phyloP scores from a whole-genome alignment of 2,113 vertebrate genomes.

The Leucopsar rothschildi region DNA sequence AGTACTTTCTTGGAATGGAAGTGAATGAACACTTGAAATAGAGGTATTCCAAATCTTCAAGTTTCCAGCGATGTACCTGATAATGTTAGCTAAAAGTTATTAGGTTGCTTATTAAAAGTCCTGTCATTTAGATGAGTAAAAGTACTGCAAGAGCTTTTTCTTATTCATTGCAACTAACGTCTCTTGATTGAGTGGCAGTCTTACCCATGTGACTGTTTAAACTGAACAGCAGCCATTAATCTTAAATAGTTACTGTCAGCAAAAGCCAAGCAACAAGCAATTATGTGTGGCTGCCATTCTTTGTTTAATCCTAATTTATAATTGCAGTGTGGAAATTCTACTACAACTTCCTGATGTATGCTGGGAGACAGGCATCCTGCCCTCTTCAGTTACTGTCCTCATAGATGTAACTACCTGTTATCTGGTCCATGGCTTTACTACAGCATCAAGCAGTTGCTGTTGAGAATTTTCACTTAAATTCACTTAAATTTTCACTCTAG shows the following conservation, averaged over 20 bases:
- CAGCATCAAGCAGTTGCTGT: background rate
- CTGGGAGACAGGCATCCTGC: background rate
- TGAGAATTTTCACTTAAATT: background rate
- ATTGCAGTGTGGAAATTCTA: background rate
- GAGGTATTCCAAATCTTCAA: background rate
- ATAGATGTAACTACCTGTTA: background rate
- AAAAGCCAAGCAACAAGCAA: background rate
- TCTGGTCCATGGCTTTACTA: background rate
- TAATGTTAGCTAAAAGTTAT: background rate
- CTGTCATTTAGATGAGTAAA: background rate
- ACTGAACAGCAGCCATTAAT: background rate
- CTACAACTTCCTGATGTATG: background rate
- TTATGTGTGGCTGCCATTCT: background rate
- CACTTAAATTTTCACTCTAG: background rate
- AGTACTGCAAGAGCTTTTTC: background rate
- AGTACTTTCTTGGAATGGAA: conserved; percentile 22
- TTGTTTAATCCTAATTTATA: background rate
- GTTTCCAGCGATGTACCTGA: background rate
- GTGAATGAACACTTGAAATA: conserved; percentile 65
- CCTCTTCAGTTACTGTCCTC: background rate
- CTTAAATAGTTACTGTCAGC: background rate
- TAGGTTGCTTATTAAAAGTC: background rate
- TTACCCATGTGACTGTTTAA: background rate
- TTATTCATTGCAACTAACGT: background rate
- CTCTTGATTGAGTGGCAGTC: background rate